Evolutionary conservation across 2,113 vertebrate genomes (phyloP).

Genomic region (Pitta sordida): DNA sequence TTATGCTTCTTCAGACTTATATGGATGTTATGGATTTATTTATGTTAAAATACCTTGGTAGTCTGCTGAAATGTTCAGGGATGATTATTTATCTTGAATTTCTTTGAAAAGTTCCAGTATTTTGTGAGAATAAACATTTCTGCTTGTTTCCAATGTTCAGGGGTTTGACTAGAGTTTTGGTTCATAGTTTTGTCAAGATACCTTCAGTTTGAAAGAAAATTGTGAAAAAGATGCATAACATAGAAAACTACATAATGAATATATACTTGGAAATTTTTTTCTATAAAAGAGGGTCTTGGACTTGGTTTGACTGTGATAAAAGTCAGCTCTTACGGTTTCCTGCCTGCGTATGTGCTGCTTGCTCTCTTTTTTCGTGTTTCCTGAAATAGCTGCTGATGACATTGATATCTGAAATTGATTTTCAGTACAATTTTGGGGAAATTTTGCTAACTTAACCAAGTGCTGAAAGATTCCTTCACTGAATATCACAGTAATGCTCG

Average conservation of each 20-base stretch:
- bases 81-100: not conserved
- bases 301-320: not conserved
- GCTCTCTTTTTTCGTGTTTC: not conserved
- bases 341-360: not conserved
- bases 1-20: not conserved
- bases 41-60: not conserved
- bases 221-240: not conserved
- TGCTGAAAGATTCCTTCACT: not conserved
- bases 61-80: not conserved
- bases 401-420: rapidly evolving
- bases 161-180: not conserved
- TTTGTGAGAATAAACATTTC: not conserved
- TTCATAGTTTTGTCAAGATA: not conserved
- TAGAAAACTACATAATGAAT: not conserved
- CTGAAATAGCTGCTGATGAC: not conserved
- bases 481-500: not conserved
- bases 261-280: not conserved
- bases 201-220: not conserved
- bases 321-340: not conserved
- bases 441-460: not conserved
- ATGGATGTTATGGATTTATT: not conserved
- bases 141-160: not conserved
- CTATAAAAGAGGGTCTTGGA: not conserved
- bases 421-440: not conserved
- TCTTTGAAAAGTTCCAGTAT: not conserved